Conservation (phyloP, 2,113 vertebrate species). For the Thalassoma bifasciatum region DNA sequence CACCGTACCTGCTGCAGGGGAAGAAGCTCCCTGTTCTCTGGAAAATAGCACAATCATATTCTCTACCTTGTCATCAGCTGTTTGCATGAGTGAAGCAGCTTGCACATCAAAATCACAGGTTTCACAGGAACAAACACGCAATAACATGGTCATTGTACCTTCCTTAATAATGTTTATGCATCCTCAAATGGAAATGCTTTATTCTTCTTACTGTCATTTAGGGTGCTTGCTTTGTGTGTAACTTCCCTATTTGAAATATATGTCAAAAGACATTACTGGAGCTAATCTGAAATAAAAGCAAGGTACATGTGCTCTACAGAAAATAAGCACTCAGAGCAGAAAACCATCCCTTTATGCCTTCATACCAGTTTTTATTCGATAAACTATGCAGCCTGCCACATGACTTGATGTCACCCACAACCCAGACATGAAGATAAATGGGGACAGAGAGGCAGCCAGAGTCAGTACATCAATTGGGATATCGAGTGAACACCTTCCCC, state of each 20-base stretch:
- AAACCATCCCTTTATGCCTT: too few relatives aligned
- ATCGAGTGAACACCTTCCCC: too few relatives aligned
- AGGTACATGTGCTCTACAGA: too few relatives aligned
- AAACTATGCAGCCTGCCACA: too few relatives aligned
- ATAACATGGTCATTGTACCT: background rate
- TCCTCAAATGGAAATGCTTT: background rate
- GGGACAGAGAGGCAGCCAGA: too few relatives aligned
- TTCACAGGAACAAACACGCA: background rate
- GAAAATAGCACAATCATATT: background rate
- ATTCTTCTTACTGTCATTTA: background rate
- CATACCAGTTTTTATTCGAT: too few relatives aligned
- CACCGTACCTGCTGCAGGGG: conserved; percentile 35
- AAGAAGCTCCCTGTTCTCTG: conserved; percentile 12
- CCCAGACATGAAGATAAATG: too few relatives aligned
- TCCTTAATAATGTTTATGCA: background rate
- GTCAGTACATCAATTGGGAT: too few relatives aligned
- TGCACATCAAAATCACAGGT: background rate
- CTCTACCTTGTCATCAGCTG: background rate
- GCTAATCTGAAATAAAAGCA: too few relatives aligned
- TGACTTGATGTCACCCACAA: too few relatives aligned
- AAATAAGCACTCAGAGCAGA: too few relatives aligned
- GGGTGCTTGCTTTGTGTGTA: background rate
- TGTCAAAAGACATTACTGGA: too few relatives aligned
- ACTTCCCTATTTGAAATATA: background rate
- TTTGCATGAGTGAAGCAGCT: background rate